Base-by-base conservation (phyloP, 2,113 vertebrate species). In the Leucoraja erinaceus region DNA sequence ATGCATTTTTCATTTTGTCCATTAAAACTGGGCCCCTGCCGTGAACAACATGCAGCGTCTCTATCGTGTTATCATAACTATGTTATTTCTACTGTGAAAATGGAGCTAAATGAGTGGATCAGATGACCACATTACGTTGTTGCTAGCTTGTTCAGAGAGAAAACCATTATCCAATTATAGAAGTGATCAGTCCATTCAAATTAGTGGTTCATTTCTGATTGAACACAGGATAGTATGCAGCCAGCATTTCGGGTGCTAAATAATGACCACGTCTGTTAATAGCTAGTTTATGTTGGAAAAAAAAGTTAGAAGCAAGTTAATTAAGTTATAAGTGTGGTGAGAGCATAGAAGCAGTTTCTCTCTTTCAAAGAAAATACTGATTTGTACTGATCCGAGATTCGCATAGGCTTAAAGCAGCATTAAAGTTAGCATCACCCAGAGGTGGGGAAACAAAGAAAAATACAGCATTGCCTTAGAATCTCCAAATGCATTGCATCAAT, bases 161-260 rank as follows among this genome's bases (percentile, higher is more conserved):
- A 88, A 61, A 66, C 59, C 59, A 33, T 88, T 61, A 88, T 63
- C 59, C 83, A 88, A 88, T 88, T 88, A 88, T 5, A 31, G 12
- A 31, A 88, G 59, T 63, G 63, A 88, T 31, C 28, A 31, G 83
- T 88, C 83, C 25, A 66, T 31, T 88, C 61, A n/a, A 88, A 88
- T 88, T 88, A 63, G 59, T 33, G 63, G 16, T 88, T 88, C 18
- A 63, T 31, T 88, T 31, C 83, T 88, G 83, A 63, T 63, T 88
- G 83, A 88, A 59, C 83, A 31, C 83, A 88, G 83, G 83, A 11
- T 28, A 63, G 83, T 33, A 31, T 31, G n/a, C 38, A 18, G 63
- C 59, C 28, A 31, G 83, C 59, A 63, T n/a, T 31, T 63, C 31
- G 59, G 59, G 59, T 88, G n/a, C 28, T 31, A 88, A 63, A 66